phyloP scores from a whole-genome alignment of 1,140 invertebrate genomes.

The Macrotrachela quadricornifera region DNA sequence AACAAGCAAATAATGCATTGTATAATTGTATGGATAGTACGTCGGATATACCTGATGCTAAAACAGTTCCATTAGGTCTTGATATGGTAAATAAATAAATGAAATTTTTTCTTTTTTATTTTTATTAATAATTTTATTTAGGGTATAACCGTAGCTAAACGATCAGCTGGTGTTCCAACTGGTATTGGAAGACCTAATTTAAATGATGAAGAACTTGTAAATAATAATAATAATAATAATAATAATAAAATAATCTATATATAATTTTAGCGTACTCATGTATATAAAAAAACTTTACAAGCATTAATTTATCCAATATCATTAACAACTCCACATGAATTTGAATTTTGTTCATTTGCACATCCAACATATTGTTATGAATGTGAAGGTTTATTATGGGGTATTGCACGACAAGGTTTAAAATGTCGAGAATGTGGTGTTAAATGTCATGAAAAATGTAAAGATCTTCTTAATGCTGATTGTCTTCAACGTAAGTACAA shows the following conservation, averaged over 20 bases:
- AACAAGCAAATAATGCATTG: constrained; percentile 1
- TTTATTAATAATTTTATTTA: too few species aligned
- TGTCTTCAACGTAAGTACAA: constrained; percentile 87
- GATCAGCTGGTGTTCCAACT: constrained; percentile 1
- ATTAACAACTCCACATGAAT: constrained; percentile 95
- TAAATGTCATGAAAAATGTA: constrained; percentile 99
- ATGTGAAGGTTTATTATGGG: constrained; percentile 95
- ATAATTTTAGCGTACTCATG: constrained; percentile 39
- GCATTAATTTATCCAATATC: constrained; percentile 89
- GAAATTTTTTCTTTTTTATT: too few species aligned
- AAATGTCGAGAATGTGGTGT: constrained; percentile 94
- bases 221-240: neutral
- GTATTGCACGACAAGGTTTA: constrained; percentile 86
- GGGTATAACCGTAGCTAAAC: neutral
- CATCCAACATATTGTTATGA: constrained; percentile 98
- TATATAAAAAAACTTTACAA: constrained; percentile 98
- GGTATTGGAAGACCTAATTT: neutral
- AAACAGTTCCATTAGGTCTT: constrained; percentile 1
- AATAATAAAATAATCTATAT: neutral
- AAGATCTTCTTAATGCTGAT: constrained; percentile 97
- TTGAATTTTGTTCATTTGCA: constrained; percentile 91
- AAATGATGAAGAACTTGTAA: constrained; percentile 9
- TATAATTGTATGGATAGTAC: constrained; percentile 5
- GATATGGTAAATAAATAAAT: too few species aligned
- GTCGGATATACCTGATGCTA: constrained; percentile 7